These are phyloP conservation scores for Lampris megalopsis DNA, from an alignment of 2,113 vertebrate genomes.

Conservation along the genomic window DNA sequence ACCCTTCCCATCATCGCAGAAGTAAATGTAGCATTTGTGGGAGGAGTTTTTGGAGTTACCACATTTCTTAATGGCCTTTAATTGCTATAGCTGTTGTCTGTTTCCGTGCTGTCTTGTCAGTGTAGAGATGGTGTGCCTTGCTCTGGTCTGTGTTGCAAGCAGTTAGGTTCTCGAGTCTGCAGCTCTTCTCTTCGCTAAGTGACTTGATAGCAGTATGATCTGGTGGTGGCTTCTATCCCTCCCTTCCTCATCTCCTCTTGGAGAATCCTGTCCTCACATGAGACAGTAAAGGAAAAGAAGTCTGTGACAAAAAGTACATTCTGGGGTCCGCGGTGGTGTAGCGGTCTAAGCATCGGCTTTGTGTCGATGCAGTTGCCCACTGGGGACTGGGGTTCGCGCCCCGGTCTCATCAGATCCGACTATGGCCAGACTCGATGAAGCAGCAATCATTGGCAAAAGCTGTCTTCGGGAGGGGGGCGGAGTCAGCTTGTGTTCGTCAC, in stretches of 20 bases:
- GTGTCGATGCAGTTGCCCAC: too few species aligned
- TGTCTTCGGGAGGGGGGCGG: too few species aligned
- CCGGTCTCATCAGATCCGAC: too few species aligned
- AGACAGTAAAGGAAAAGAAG: neutral
- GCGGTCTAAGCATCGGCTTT: too few species aligned
- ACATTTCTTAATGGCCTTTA: slow-evolving; percentile 4
- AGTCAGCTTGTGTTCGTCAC: too few species aligned
- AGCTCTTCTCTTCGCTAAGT: neutral
- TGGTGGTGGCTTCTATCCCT: neutral
- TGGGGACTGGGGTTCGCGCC: too few species aligned
- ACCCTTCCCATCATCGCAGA: neutral
- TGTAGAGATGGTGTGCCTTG: slow-evolving; percentile 57
- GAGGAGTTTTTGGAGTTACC: neutral
- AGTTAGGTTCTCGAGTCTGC: slow-evolving; percentile 31
- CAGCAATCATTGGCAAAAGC: too few species aligned
- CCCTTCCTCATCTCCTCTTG: neutral
- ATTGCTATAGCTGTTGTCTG: slow-evolving; percentile 33
- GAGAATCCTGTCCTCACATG: neutral
- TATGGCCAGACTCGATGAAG: too few species aligned
- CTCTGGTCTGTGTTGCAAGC: slow-evolving; percentile 32
- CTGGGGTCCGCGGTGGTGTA: too few species aligned
- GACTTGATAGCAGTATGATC: neutral
- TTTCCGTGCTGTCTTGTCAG: slow-evolving; percentile 35
- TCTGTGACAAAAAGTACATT: neutral
- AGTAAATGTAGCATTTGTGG: slow-evolving; percentile 15